Conservation (phyloP, 2,797 vertebrate genomes). For the Anguilla megastoma region DNA sequence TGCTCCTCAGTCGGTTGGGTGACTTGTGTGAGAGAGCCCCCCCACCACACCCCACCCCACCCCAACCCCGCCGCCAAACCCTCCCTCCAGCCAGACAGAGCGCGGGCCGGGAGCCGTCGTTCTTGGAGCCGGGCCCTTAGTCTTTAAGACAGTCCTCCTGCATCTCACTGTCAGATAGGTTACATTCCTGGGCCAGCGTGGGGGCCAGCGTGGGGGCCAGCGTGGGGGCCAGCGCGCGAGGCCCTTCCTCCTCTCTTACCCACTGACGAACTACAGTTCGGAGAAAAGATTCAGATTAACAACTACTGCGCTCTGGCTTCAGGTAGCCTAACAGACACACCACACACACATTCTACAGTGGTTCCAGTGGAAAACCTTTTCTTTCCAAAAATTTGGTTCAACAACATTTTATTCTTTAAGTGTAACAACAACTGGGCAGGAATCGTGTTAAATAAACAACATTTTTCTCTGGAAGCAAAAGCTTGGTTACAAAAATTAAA, state of each 20-base stretch:
- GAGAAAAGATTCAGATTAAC: slow-evolving; percentile 75
- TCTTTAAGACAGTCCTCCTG: slow-evolving; percentile 74
- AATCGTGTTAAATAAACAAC: not conserved
- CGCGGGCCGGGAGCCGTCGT: slow-evolving; percentile 26
- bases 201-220: slow-evolving; percentile 67
- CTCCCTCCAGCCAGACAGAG: slow-evolving; percentile 46
- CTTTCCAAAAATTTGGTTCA: slow-evolving; percentile 20
- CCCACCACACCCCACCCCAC: slow-evolving; percentile 37
- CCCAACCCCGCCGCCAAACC: slow-evolving; percentile 35
- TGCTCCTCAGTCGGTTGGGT: slow-evolving; percentile 59
- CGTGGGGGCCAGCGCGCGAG: slow-evolving; percentile 66
- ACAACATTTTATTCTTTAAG: slow-evolving; percentile 1
- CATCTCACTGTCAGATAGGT: slow-evolving; percentile 72
- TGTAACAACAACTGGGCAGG: not conserved
- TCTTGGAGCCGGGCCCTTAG: slow-evolving; percentile 54
- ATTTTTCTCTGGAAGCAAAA: slow-evolving; percentile 21
- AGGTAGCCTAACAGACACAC: not conserved
- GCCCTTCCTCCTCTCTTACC: slow-evolving; percentile 75
- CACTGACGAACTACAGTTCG: slow-evolving; percentile 77
- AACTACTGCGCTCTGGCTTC: not conserved
- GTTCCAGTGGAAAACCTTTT: slow-evolving; percentile 16
- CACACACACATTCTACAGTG: slow-evolving; percentile 35
- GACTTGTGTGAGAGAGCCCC: slow-evolving; percentile 26
- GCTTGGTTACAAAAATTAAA: not conserved
- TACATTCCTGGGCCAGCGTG: slow-evolving; percentile 67